These are phyloP conservation scores for Salvelinus namaycush DNA, from an alignment of 2,113 vertebrate genomes.

Conservation along the genomic window DNA sequence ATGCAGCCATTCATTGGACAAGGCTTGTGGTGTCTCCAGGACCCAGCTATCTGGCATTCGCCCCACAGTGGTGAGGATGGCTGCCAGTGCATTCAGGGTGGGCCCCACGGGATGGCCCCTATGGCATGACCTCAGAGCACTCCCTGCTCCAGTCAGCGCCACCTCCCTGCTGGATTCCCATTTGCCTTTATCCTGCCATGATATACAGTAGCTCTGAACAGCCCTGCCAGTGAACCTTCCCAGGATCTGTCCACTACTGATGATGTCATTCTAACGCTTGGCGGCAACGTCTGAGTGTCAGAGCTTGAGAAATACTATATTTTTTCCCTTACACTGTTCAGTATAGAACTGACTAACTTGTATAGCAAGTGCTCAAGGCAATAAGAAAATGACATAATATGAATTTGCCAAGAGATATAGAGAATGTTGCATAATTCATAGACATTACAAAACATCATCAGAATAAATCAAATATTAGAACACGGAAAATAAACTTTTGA, in stretches of 20 bases:
- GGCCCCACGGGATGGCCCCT: neutral
- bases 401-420: neutral
- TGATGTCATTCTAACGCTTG: neutral
- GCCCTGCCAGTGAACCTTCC: neutral
- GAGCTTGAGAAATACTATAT: neutral
- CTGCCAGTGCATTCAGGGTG: neutral
- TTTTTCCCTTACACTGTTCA: neutral
- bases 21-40: conserved; percentile 43
- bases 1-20: conserved; percentile 9
- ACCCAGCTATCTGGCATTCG: conserved; percentile 38
- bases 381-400: conserved; percentile 41
- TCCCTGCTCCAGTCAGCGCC: conserved; percentile 47
- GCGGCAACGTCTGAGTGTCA: neutral
- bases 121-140: conserved; percentile 66
- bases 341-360: neutral
- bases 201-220: neutral
- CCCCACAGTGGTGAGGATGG: conserved; percentile 32
- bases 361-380: conserved; percentile 29
- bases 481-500: conserved; percentile 37
- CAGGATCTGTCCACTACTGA: neutral
- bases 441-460: conserved; percentile 32
- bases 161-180: conserved; percentile 23
- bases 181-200: conserved; percentile 32
- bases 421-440: conserved; percentile 43
- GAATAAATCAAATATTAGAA: conserved; percentile 48